Conservation (phyloP, 2,113 vertebrate species). For the Anthoscopus minutus region DNA sequence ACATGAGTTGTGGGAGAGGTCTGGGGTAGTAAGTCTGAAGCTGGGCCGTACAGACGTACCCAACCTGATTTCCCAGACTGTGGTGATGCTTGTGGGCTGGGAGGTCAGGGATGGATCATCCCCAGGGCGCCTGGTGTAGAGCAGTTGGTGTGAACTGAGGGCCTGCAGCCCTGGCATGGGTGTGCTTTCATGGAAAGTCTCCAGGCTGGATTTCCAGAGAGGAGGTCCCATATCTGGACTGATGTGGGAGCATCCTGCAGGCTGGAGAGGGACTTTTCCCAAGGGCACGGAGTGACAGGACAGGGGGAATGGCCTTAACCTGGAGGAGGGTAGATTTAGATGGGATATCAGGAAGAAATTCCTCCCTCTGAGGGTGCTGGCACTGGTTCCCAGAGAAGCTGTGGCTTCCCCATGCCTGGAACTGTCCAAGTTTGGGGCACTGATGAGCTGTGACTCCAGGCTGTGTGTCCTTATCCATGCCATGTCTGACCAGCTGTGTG, state of each 20-base stretch:
- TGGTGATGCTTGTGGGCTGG: background rate
- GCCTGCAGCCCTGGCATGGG: background rate
- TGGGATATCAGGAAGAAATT: background rate
- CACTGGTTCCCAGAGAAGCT: background rate
- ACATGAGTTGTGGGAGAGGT: rapidly evolving
- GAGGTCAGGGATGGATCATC: background rate
- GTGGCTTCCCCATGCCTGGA: background rate
- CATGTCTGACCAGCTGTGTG: background rate
- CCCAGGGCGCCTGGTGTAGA: background rate
- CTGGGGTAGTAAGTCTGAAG: background rate
- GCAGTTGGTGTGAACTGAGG: background rate
- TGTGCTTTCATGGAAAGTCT: background rate
- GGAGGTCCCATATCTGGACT: background rate
- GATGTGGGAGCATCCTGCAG: background rate
- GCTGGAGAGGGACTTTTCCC: background rate
- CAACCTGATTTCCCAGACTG: background rate
- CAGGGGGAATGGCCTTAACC: background rate
- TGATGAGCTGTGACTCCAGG: background rate
- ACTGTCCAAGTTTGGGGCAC: background rate
- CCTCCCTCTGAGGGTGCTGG: background rate
- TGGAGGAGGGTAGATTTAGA: background rate
- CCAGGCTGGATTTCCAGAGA: background rate
- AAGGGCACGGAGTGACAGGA: background rate
- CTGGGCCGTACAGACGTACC: background rate
- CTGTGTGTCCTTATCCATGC: background rate